A percentile compares a stretch with the other conserved stretches of the same genome.
phyloP scores from a whole-genome alignment of 2,797 vertebrate species.

The Malacoraja senta region DNA sequence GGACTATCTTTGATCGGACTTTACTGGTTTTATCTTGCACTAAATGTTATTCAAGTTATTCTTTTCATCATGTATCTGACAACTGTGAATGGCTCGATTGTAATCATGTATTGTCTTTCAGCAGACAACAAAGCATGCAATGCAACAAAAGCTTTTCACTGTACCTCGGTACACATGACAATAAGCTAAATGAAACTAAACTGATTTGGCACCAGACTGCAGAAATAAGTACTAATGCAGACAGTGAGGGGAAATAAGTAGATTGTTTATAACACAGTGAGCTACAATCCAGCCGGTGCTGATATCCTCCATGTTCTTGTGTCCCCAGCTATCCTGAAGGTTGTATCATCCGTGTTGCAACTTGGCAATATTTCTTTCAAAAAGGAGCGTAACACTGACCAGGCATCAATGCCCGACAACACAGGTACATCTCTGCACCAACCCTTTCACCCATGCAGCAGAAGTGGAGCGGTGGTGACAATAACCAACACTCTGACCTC shows the following conservation, averaged over 20 bases:
- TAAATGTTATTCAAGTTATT: no score
- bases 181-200: no score
- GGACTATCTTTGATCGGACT: no score
- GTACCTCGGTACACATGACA: no score
- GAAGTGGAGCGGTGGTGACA: neutral
- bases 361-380: slow-evolving; percentile 94
- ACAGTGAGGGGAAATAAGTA: neutral
- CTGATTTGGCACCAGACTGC: neutral
- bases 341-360: slow-evolving; percentile 87
- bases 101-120: no score
- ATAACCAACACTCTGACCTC: slow-evolving; percentile 34
- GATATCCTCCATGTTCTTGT: slow-evolving; percentile 27
- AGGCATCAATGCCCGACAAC: slow-evolving; percentile 95
- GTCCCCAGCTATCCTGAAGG: slow-evolving; percentile 74
- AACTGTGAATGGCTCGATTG: no score
- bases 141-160: no score
- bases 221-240: neutral
- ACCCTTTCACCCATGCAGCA: no score
- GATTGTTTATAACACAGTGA: neutral
- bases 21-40: no score
- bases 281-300: slow-evolving; percentile 35
- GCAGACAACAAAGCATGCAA: no score
- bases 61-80: no score
- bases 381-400: slow-evolving; percentile 93
- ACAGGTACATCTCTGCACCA: slow-evolving; percentile 64